Evolutionary conservation across 2,113 vertebrate genomes (phyloP).

Genomic region (Myanophis thanlyinensis): DNA sequence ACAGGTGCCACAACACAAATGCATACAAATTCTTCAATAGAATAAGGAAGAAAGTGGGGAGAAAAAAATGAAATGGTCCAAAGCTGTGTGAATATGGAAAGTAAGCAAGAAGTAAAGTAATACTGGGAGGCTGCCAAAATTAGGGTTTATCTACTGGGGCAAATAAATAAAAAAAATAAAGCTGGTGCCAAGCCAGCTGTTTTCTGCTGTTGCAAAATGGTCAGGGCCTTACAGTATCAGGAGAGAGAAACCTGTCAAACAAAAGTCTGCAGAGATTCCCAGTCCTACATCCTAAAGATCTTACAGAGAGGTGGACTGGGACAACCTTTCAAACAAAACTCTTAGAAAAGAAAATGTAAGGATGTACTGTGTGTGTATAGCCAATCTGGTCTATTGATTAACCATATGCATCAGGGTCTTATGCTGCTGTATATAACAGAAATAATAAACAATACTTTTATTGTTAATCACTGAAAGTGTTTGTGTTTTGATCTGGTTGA

Average conservation of each 20-base stretch:
- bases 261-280: no score
- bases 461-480: conserved; percentile 29
- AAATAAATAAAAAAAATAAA: background rate
- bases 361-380: background rate
- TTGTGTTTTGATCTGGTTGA: conserved; percentile 48
- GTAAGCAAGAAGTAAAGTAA: background rate
- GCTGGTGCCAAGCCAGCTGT: background rate
- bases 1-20: background rate
- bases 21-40: background rate
- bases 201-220: background rate
- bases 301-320: no score
- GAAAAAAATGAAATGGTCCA: background rate
- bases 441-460: background rate
- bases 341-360: background rate
- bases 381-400: background rate
- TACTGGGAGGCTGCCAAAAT: background rate
- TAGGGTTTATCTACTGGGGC: background rate
- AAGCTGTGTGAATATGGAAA: background rate
- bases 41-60: background rate
- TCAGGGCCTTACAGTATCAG: background rate
- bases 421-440: conserved; percentile 9
- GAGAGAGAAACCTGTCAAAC: background rate
- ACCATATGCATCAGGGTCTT: background rate
- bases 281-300: no score
- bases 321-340: background rate